Evolutionary conservation across 2,113 vertebrate species (phyloP).

Genomic region (Psilopsiagon aymara): DNA sequence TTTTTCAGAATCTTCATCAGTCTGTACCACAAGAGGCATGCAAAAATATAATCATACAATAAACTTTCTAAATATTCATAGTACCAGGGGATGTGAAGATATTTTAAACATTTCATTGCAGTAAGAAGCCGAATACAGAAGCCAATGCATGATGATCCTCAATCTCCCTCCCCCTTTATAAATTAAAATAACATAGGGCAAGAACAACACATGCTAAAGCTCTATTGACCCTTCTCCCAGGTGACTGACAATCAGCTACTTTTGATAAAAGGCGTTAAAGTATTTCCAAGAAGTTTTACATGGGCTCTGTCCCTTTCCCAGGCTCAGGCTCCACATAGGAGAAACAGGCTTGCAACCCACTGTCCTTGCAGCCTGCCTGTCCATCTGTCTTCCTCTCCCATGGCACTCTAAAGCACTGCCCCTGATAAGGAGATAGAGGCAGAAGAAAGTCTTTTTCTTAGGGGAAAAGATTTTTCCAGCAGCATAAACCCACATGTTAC

Average conservation of each 20-base stretch:
- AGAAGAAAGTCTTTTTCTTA: not conserved
- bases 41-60: not conserved
- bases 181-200: accelerated
- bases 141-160: not conserved
- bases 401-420: not conserved
- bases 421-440: not conserved
- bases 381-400: not conserved
- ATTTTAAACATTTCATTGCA: conserved; percentile 33
- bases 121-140: not conserved
- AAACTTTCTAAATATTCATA: conserved; percentile 13
- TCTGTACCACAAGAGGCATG: not conserved
- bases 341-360: not conserved
- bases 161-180: not conserved
- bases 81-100: not conserved
- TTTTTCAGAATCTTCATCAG: not conserved
- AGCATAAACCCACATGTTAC: not conserved
- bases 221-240: not conserved
- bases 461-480: not conserved
- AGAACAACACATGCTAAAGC: not conserved
- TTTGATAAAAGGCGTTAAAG: not conserved
- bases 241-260: not conserved
- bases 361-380: not conserved
- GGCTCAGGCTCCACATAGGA: not conserved
- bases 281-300: not conserved
- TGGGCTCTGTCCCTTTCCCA: not conserved